Evolutionary conservation across 2,797 vertebrate species (phyloP), one percentile per base, ranked within the genome.

Genomic region (Sebastes paucispinis): DNA sequence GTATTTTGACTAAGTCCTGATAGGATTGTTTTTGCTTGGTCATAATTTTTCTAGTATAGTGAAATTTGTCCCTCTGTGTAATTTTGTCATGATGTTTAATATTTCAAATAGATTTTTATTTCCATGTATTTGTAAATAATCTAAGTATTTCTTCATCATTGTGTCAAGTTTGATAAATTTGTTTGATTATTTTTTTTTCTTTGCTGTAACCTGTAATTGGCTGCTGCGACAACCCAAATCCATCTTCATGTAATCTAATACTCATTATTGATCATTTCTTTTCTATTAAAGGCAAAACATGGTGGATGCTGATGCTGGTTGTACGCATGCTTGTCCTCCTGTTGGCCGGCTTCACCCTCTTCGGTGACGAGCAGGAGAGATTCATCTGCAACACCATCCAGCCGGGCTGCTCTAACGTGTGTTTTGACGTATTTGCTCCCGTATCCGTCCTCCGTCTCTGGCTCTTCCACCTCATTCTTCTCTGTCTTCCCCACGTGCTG

Each of bases 381-480:
- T 98, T 99, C 2, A 69, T 97, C 72, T 99, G 98, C 72, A 98
- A 98, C 90, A 98, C 97, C 5, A 84, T 98, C 86, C 98, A 99
- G 67, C 98, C 97, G 0, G 97, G 98, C 22, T 99, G 98, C 76
- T 93, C 97, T 54, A 97, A 96, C 0, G 95, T 97, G 2, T 99
- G 98, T 81, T 98, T 97, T 1, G 97, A 99, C 68, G 67, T 94
- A 1, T 98, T 97, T 67, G 91, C 96, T 3, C 97, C 98, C 0
- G 80, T 99, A 1, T 99, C 98, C 18, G 93, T 96, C 47, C 94
- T 97, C 18, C 95, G 97, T 8, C 97, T 98, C 83, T 99, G 97
- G 97, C 90, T 98, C 77, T 67, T 98, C 73, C 97, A 98, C 68
- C 94, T 97, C 0, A 3, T 96, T 27, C 93, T 94, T 0, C 85